Evolutionary conservation across 1,140 invertebrate genomes (phyloP).

Genomic region (Uloborus diversus): DNA sequence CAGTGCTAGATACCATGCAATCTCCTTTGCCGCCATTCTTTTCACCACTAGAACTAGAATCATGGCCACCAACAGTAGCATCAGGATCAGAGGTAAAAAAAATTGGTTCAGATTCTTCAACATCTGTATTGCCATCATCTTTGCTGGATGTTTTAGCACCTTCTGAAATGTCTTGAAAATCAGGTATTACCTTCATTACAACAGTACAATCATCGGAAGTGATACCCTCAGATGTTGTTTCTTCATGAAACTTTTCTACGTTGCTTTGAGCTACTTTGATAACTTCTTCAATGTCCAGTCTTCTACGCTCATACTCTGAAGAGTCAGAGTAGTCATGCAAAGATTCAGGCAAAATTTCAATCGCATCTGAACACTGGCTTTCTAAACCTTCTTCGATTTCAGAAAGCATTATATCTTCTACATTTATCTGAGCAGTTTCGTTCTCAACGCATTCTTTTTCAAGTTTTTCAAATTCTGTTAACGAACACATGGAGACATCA

Average conservation of each 20-base stretch:
- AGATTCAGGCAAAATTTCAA: slow-evolving; percentile 65
- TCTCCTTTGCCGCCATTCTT: slow-evolving; percentile 62
- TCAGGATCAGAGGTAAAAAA: slow-evolving; percentile 7
- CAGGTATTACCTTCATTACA: slow-evolving; percentile 10
- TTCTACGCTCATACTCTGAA: slow-evolving; percentile 76
- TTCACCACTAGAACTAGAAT: slow-evolving; percentile 52
- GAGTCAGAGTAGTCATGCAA: slow-evolving; percentile 61
- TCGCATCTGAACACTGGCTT: slow-evolving; percentile 73
- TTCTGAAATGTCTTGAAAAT: slow-evolving; percentile 24
- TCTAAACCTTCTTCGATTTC: slow-evolving; percentile 76
- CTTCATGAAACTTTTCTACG: slow-evolving; percentile 69
- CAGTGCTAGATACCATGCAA: slow-evolving; percentile 74
- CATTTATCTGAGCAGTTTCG: slow-evolving; percentile 74
- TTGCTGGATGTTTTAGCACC: not conserved
- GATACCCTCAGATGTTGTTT: slow-evolving; percentile 30
- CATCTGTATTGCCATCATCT: slow-evolving; percentile 56
- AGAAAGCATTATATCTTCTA: slow-evolving; percentile 82
- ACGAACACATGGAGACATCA: slow-evolving; percentile 84
- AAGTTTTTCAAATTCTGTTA: slow-evolving; percentile 93
- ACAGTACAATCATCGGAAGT: slow-evolving; percentile 50
- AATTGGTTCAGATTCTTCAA: slow-evolving; percentile 52
- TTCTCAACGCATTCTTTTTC: slow-evolving; percentile 79
- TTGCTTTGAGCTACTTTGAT: slow-evolving; percentile 74
- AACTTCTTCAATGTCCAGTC: slow-evolving; percentile 80
- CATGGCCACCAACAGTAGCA: slow-evolving; percentile 31